A percentile compares a stretch with the other conserved stretches of the same genome.
These are phyloP conservation scores for Lucifuga dentata DNA, from an alignment of 2,113 vertebrate genomes.

Conservation along the genomic window DNA sequence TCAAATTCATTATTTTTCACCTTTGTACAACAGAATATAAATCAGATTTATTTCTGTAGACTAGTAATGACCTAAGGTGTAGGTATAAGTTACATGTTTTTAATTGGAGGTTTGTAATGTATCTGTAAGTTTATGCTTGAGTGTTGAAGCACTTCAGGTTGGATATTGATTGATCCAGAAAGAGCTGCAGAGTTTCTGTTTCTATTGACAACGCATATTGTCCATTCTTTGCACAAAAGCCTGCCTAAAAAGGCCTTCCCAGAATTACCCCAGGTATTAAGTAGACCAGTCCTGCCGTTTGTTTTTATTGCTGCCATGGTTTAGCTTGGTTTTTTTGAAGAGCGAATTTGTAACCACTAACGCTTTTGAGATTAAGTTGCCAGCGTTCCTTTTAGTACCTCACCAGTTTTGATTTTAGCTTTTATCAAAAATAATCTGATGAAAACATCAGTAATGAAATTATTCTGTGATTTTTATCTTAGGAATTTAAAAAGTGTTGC, in stretches of 20 bases:
- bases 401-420: not conserved
- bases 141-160: not conserved
- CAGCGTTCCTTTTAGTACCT: slow-evolving; percentile 15
- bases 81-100: not conserved
- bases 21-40: not conserved
- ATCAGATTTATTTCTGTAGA: not conserved
- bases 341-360: not conserved
- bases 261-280: slow-evolving; percentile 1
- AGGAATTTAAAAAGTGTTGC: not conserved
- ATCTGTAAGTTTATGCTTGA: not conserved
- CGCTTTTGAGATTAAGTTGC: slow-evolving; percentile 5
- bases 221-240: slow-evolving; percentile 9
- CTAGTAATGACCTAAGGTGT: no score
- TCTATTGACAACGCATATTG: no score
- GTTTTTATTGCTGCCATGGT: slow-evolving; percentile 28
- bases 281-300: slow-evolving; percentile 7
- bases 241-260: slow-evolving; percentile 7
- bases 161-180: not conserved
- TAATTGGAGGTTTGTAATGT: not conserved
- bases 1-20: not conserved
- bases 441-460: not conserved
- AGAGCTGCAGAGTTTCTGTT: not conserved
- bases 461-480: slow-evolving; percentile 1
- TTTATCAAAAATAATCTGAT: not conserved
- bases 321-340: slow-evolving; percentile 26